Conservation (phyloP, 2,797 vertebrate genomes). For the Acanthornis magna region DNA sequence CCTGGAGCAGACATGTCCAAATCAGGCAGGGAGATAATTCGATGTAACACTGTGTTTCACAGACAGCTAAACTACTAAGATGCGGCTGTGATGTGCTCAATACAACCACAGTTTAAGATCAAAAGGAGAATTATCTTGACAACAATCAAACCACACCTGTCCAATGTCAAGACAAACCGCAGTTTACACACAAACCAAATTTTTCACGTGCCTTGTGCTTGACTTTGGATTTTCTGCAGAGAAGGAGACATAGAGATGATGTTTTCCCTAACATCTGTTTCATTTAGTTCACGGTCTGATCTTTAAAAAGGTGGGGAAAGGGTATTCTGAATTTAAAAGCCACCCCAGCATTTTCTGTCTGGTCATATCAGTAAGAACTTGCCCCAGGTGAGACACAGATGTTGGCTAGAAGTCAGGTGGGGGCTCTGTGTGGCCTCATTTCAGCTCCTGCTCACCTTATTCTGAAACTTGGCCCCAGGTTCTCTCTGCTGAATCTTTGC, state of each 20-base stretch:
- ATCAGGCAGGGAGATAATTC: neutral
- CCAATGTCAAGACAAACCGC: neutral
- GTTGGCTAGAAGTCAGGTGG: neutral
- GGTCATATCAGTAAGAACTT: neutral
- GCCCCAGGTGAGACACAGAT: neutral
- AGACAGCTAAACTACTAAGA: neutral
- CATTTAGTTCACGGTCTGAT: neutral
- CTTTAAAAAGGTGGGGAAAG: neutral
- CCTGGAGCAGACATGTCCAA: neutral
- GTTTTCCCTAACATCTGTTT: neutral
- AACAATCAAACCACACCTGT: neutral
- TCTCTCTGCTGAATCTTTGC: neutral
- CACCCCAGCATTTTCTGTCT: neutral
- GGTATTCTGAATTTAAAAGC: neutral
- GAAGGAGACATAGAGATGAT: fast-evolving
- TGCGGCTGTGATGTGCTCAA: neutral
- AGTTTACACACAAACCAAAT: neutral
- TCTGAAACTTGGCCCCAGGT: neutral
- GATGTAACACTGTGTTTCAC: neutral
- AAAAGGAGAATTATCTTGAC: neutral
- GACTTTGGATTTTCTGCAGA: neutral
- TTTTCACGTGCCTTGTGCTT: neutral
- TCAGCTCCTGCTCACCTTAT: neutral
- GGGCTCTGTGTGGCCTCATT: neutral
- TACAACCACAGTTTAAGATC: neutral